These are phyloP conservation scores for Pristionchus pacificus DNA, from an alignment of 1,140 invertebrate species.

Conservation along the genomic window DNA sequence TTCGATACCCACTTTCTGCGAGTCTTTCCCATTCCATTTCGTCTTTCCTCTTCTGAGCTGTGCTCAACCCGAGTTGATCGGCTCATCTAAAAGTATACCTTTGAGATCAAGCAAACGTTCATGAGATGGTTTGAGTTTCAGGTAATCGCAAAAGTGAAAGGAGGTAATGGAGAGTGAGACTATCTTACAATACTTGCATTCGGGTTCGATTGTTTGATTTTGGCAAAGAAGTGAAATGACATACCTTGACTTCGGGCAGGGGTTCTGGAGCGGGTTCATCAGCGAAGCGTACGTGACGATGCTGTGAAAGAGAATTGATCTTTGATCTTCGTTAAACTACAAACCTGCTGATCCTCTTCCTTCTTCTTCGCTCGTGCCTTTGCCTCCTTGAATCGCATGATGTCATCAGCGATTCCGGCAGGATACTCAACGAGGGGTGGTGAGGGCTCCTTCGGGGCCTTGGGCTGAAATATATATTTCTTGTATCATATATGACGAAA, in stretches of 20 bases:
- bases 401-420: background rate
- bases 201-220: too few relatives aligned
- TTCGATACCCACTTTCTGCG: background rate
- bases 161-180: too few relatives aligned
- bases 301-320: too few relatives aligned
- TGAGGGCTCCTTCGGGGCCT: background rate
- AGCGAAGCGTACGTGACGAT: background rate
- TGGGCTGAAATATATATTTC: background rate
- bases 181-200: too few relatives aligned
- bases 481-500: background rate
- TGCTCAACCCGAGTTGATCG: too few relatives aligned
- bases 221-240: background rate
- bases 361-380: background rate
- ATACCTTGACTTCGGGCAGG: background rate
- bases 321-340: too few relatives aligned
- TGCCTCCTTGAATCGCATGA: background rate
- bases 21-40: background rate
- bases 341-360: slow-evolving; percentile 1
- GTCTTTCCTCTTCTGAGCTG: background rate
- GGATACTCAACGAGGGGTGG: background rate
- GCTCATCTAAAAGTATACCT: too few relatives aligned
- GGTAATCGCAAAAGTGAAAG: too few relatives aligned
- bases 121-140: too few relatives aligned
- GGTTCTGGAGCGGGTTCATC: background rate
- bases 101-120: too few relatives aligned